Conservation (phyloP, 2,797 vertebrate genomes). For the Schizopygopsis pylzovi region DNA sequence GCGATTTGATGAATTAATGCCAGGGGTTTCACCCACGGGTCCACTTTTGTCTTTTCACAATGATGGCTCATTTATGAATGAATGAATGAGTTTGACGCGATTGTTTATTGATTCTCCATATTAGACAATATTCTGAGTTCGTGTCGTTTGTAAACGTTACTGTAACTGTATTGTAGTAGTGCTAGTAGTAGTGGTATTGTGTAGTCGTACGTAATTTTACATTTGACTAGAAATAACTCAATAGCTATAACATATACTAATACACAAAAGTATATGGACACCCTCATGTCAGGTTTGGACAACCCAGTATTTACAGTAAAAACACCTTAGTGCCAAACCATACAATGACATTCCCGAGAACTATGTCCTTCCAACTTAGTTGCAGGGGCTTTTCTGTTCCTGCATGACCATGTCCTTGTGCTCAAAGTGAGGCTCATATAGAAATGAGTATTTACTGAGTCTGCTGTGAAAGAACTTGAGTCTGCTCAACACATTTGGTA, state of each 20-base stretch:
- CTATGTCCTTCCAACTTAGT: neutral
- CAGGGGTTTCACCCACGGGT: neutral
- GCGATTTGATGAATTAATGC: neutral
- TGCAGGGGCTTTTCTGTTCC: neutral
- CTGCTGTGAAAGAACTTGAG: neutral
- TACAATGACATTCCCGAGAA: slow-evolving; percentile 6
- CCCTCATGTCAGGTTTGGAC: neutral
- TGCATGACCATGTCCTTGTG: neutral
- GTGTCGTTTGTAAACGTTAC: neutral
- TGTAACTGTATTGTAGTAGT: neutral
- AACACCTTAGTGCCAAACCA: neutral
- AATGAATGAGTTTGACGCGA: neutral
- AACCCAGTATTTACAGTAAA: neutral
- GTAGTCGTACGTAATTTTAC: neutral
- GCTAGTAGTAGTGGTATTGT: neutral
- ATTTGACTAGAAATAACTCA: neutral
- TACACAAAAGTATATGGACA: neutral
- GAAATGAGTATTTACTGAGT: neutral
- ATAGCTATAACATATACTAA: neutral
- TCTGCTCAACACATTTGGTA: neutral
- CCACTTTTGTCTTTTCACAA: neutral
- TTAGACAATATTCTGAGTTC: neutral
- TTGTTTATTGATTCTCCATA: neutral
- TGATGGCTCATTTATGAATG: neutral
- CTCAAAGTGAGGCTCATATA: neutral